Base-by-base conservation (phyloP, 2,113 vertebrate genomes). In the Channa argus region DNA sequence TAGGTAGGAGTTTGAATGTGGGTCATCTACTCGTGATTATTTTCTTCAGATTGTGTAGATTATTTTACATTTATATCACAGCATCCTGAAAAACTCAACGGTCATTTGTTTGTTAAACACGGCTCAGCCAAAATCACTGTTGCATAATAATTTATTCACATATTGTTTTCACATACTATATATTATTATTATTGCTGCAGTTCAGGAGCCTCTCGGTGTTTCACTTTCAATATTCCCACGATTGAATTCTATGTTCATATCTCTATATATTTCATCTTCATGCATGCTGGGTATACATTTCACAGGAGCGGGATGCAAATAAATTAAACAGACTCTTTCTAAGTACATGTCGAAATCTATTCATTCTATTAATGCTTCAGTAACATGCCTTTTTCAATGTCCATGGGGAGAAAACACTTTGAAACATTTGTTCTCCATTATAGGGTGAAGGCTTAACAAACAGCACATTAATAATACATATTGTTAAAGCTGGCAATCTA, bases 181-280 rank as follows among this genome's bases (percentile, higher is more conserved):
- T 90, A 86, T 81, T 94, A 87, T 94, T 95, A 95, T 94, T 95
- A 95, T 95, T 94, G 94, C 94, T 94, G 92, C 91, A 93, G 82
- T 88, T 92, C 74, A 84, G 84, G 92, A 92, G 86, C 89, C 88
- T 88, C 77, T 87, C 91, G 67, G 59, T 61, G 88, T 68, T 85
- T 90, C 77, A 69, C 87, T 88, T 83, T 85, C 82, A 71, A 71
- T 86, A 76, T 82, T 91, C 88, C 90, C 90, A 65, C 86, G 84
- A 43, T 8, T 79, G 88, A 83, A 87, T 89, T 89, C 90, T 91
- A 92, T 83, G 81, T 79, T 87, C 74, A 77, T 84, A 83, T 91
- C 78, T 85, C 86, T 79, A 83, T 91, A 88, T 78, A 86, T 89
- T 88, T 93, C 85, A 84, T 91, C 85, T 82, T 90, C 89, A 92